Percentiles rank a stretch among this genome's conserved stretches.
Evolutionary conservation across 2,113 vertebrate genomes (phyloP).

Genomic region (Neotragus pygmaeus): DNA sequence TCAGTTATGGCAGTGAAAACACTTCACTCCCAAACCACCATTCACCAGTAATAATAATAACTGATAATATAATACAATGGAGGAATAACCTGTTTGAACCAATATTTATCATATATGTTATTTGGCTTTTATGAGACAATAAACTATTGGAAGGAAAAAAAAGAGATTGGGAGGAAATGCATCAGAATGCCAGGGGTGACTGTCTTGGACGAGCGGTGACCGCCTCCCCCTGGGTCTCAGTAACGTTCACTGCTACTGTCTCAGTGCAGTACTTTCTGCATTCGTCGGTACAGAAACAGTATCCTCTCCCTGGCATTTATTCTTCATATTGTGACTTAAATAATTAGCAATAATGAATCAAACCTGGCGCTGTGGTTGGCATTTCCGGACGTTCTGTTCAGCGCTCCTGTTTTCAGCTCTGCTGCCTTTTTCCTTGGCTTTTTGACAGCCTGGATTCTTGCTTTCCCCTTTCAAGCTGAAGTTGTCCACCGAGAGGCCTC

Average conservation of each 20-base stretch:
- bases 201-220: background rate
- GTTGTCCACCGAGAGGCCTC: background rate
- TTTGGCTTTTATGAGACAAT: background rate
- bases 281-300: background rate
- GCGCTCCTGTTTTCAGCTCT: background rate
- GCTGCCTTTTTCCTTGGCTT: background rate
- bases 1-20: background rate
- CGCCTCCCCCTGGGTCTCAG: background rate
- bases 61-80: background rate
- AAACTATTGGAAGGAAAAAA: background rate
- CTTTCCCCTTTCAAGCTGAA: background rate
- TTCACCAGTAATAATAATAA: background rate
- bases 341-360: background rate
- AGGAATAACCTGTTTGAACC: background rate
- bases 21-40: background rate
- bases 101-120: background rate
- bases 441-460: background rate
- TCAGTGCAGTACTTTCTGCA: rapidly evolving
- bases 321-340: background rate
- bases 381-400: background rate
- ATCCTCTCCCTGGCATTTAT: background rate
- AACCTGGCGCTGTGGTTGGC: rapidly evolving
- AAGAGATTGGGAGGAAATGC: background rate
- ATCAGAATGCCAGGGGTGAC: background rate
- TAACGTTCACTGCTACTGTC: background rate